Base-by-base conservation (phyloP, 2,888 invertebrate species). In the Synanthedon andrenaeformis region DNA sequence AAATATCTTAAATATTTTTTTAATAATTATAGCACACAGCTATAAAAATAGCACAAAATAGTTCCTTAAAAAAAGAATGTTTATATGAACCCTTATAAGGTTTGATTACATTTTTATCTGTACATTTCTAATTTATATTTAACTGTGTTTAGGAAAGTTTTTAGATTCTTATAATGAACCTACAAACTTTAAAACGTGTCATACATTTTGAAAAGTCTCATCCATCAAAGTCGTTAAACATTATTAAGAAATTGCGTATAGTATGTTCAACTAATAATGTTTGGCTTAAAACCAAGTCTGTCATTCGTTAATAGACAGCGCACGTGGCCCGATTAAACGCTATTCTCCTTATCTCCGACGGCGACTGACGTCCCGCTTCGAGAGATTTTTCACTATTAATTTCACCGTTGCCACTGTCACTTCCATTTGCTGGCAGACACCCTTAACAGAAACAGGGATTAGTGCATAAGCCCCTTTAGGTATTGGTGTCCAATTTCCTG, bases 331-430 rank as follows among this genome's bases (percentile, higher is more conserved):
- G 82, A 75, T 78, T 85, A 82, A 84, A 69, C 75, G 72, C 65
- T 66, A 67, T 64, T 74, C 70, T 72, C 52, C 67, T 70, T 70
- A 69, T 65, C 69, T 69, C 65, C 61, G 52, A 49, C 63, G 65
- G 72, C 71, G 68, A 69, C 65, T 61, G 52, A 49, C 63, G 65
- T 72, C 71, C 74, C 63, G 69, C 67, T 74, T 65, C 65, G 72
- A 76, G 71, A 78, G 79, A 83, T 83, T 85, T 83, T 85, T 81
- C 84, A 80, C 81, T 81, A 84, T 84, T 83, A 84, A 85, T 85
- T 82, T 78, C 74, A 72, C 73, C 75, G 74, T 71, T 76, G 71
- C 70, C 67, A 71, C 79, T 83, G 84, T 85, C 86, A 82, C 71
- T 82, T 70, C 76, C 83, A 86, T 84, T 85, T 82, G 84, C 76